Conservation (phyloP, 2,113 vertebrate genomes). For the Upupa epops region DNA sequence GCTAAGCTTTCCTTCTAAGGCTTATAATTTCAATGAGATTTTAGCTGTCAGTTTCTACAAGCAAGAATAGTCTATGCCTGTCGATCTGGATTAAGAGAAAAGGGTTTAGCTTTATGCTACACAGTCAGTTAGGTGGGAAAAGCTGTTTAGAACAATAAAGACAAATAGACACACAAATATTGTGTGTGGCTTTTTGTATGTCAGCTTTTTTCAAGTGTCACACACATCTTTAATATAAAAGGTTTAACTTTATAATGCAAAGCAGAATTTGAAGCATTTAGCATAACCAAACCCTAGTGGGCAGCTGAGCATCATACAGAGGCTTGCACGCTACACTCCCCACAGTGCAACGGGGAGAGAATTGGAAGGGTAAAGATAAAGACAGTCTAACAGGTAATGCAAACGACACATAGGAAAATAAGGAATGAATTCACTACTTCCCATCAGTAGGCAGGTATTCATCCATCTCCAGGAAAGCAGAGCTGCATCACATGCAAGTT, state of each 20-base stretch:
- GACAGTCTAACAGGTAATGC: background rate
- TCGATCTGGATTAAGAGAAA: background rate
- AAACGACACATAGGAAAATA: background rate
- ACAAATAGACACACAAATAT: background rate
- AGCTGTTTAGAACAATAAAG: background rate
- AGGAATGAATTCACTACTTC: background rate
- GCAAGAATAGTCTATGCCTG: background rate
- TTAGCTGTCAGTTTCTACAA: background rate
- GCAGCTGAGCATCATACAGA: background rate
- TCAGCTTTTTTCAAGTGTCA: background rate
- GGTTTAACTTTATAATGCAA: background rate
- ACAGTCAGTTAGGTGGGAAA: background rate
- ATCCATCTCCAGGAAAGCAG: background rate
- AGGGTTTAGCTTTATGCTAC: background rate
- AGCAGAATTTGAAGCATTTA: background rate
- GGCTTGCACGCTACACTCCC: rapidly evolving
- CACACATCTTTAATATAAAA: background rate
- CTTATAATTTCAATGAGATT: background rate
- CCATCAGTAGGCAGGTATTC: too few relatives aligned
- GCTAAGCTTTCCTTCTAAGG: too few relatives aligned
- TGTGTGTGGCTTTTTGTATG: background rate
- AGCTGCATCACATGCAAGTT: background rate
- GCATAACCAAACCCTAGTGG: background rate
- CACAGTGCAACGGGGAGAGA: background rate
- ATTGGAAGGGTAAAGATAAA: background rate